phyloP scores from a whole-genome alignment of 2,113 vertebrate species.

The Ptilonorhynchus violaceus region DNA sequence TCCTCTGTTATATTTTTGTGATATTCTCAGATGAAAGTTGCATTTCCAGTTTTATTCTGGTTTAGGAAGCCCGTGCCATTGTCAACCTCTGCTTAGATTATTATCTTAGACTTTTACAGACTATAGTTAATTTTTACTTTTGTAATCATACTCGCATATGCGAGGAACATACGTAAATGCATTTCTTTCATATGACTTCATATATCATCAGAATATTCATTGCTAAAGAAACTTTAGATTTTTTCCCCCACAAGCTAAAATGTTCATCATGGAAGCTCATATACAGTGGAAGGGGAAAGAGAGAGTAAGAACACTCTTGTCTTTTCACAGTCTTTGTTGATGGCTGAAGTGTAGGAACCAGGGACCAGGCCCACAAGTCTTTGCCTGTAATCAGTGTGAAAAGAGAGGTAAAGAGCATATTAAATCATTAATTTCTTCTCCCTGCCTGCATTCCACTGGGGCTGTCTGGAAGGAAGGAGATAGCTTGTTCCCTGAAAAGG shows the following conservation, averaged over 20 bases:
- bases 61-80: neutral
- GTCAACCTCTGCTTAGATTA: neutral
- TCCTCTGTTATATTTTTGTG: neutral
- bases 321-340: neutral
- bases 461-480: neutral
- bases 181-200: neutral
- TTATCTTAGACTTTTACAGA: neutral
- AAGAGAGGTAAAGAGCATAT: neutral
- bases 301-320: neutral
- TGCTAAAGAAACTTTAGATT: neutral
- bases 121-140: neutral
- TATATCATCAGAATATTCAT: neutral
- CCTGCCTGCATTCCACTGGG: neutral
- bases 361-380: neutral
- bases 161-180: neutral
- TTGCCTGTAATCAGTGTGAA: neutral
- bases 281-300: neutral
- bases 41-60: neutral
- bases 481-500: neutral
- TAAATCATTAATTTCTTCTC: neutral
- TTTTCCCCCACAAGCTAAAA: neutral
- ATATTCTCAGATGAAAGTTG: neutral
- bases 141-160: neutral
- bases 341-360: fast-evolving
- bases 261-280: neutral